These are phyloP conservation scores for Brachyhypopomus gauderio DNA, from an alignment of 2,113 vertebrate species.

Conservation along the genomic window DNA sequence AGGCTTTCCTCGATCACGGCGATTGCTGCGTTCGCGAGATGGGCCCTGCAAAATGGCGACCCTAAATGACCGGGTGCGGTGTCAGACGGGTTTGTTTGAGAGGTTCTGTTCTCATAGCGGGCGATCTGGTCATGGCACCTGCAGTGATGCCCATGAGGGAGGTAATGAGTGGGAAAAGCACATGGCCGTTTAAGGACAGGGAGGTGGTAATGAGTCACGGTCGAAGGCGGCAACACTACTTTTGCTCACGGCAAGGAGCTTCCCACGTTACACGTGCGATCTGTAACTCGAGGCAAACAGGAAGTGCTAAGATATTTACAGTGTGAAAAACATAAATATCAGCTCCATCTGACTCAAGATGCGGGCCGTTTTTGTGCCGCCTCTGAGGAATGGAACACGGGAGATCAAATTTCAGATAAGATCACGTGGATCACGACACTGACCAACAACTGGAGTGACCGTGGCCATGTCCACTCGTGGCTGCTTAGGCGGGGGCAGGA, in stretches of 20 bases:
- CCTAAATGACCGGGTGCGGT: conserved; percentile 45
- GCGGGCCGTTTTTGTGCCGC: background rate
- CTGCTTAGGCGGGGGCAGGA: background rate
- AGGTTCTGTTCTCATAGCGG: background rate
- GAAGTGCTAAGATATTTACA: background rate
- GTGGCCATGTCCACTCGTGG: conserved; percentile 34
- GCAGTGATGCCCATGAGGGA: background rate
- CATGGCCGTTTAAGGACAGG: background rate
- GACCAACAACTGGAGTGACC: conserved; percentile 32
- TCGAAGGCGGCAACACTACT: too few relatives aligned
- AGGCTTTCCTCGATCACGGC: conserved; percentile 46
- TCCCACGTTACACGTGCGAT: background rate
- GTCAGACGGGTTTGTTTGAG: conserved; percentile 14
- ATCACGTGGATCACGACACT: background rate
- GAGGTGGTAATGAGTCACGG: background rate
- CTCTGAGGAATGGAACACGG: conserved; percentile 16
- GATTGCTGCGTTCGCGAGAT: conserved; percentile 51
- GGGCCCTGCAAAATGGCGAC: conserved; percentile 36
- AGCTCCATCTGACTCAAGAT: background rate
- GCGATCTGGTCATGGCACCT: background rate
- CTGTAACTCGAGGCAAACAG: background rate
- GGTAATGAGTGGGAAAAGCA: background rate
- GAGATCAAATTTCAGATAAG: conserved; percentile 17
- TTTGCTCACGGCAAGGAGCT: background rate
- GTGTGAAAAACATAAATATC: background rate